A percentile compares a stretch with the other conserved stretches of the same genome.
Conservation (phyloP, 2,113 vertebrate species). For the Ovis canadensis region DNA sequence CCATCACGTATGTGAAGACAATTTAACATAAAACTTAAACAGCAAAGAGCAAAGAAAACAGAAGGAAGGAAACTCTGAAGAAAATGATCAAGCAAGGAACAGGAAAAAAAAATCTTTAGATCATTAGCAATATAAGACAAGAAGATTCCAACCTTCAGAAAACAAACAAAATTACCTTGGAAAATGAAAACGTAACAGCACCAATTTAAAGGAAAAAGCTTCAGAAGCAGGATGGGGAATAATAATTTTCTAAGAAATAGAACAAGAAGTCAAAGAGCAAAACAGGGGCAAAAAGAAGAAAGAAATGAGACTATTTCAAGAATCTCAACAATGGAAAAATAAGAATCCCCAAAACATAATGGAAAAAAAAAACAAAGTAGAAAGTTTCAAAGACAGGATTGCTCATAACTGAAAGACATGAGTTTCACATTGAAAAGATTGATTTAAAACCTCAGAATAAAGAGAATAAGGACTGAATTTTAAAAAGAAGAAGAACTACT, state of each 20-base stretch:
- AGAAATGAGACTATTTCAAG: not conserved
- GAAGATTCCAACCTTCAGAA: not conserved
- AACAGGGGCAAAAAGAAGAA: not conserved
- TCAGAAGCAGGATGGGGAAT: not conserved
- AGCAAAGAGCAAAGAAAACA: not conserved
- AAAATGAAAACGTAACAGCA: not conserved
- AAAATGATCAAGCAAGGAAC: not conserved
- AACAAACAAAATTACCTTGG: not conserved
- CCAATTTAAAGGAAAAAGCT: not conserved
- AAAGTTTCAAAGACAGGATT: not conserved
- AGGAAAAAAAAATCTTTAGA: not conserved
- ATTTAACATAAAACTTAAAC: not conserved
- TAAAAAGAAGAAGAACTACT: not conserved
- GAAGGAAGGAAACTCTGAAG: constrained; percentile 2
- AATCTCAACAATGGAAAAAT: not conserved
- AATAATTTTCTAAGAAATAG: not conserved
- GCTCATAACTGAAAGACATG: not conserved
- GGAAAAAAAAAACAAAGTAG: not conserved
- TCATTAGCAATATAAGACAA: not conserved
- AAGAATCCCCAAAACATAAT: not conserved
- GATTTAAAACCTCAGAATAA: not conserved
- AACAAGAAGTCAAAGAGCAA: not conserved
- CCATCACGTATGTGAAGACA: not conserved
- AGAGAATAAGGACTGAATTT: not conserved
- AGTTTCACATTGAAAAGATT: not conserved